Conservation (phyloP, 2,888 invertebrate species). For the Flexamia atlantica region DNA sequence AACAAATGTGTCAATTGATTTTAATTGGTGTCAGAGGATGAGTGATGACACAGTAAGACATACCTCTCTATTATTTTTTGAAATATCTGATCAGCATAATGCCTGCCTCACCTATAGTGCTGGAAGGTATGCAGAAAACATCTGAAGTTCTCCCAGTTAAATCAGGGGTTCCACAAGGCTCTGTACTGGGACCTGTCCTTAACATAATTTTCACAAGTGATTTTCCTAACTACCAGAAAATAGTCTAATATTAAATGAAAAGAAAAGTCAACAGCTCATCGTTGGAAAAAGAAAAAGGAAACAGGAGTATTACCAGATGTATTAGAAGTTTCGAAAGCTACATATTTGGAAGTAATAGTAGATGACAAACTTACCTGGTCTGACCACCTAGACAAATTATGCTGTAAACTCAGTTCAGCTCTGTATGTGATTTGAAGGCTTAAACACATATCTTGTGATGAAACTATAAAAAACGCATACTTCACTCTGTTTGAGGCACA, state of each 20-base stretch:
- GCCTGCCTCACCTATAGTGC: too few relatives aligned
- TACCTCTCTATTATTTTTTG: too few relatives aligned
- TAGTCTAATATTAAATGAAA: slow-evolving; percentile 27
- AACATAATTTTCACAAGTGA: slow-evolving; percentile 14
- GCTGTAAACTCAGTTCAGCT: slow-evolving; percentile 49
- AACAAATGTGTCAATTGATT: too few relatives aligned
- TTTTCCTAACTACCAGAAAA: slow-evolving; percentile 35
- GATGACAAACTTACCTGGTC: slow-evolving; percentile 38
- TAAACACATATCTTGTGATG: slow-evolving; percentile 43
- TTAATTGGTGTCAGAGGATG: too few relatives aligned
- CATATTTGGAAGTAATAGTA: slow-evolving; percentile 27
- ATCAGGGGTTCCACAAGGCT: slow-evolving; percentile 30
- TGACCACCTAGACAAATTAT: slow-evolving; percentile 46
- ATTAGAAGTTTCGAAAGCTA: slow-evolving; percentile 13
- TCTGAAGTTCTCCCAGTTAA: slow-evolving; percentile 1
- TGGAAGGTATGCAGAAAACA: slow-evolving; percentile 18
- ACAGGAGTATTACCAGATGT: neutral
- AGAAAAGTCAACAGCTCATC: slow-evolving; percentile 48
- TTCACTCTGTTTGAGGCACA: slow-evolving; percentile 42
- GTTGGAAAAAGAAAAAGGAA: slow-evolving; percentile 31
- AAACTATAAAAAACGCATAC: slow-evolving; percentile 36
- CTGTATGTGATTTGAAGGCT: slow-evolving; percentile 43
- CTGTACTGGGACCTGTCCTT: slow-evolving; percentile 29
- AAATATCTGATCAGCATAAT: too few relatives aligned
- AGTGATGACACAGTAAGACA: too few relatives aligned